Percentiles rank a stretch among this genome's conserved stretches.
These are phyloP conservation scores for Hephaestus fuliginosus DNA, from an alignment of 2,797 vertebrate genomes.

Conservation along the genomic window DNA sequence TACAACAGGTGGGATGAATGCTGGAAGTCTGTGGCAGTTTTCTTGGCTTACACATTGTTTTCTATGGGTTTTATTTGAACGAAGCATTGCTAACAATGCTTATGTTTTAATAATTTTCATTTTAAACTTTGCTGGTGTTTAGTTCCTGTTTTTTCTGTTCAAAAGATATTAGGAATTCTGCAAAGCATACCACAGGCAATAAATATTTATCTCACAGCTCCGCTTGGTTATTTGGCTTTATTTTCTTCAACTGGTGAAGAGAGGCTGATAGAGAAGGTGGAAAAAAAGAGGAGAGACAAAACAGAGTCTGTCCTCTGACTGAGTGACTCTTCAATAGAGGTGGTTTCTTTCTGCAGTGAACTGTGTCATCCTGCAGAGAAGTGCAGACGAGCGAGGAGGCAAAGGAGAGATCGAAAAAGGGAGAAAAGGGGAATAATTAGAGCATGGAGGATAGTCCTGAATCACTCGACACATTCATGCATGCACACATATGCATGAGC, in stretches of 20 bases:
- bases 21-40: neutral
- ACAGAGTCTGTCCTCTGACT: constrained; percentile 58
- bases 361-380: constrained; percentile 58
- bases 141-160: constrained; percentile 15
- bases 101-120: neutral
- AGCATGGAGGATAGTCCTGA: constrained; percentile 51
- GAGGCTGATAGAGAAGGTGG: constrained; percentile 36
- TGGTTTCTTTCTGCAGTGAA: constrained; percentile 64
- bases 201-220: constrained; percentile 70
- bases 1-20: constrained; percentile 70
- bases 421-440: constrained; percentile 70
- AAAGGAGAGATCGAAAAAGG: constrained; percentile 28
- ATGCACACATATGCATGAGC: constrained; percentile 55
- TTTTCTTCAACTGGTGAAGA: constrained; percentile 49
- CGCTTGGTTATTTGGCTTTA: constrained; percentile 53
- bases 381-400: constrained; percentile 51
- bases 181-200: constrained; percentile 43
- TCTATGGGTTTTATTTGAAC: neutral
- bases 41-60: neutral
- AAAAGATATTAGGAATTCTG: constrained; percentile 37
- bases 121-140: neutral
- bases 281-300: constrained; percentile 47
- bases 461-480: constrained; percentile 58
- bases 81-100: neutral
- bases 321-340: constrained; percentile 56